These are phyloP conservation scores for Hetaerina americana DNA, from an alignment of 1,140 invertebrate species.

Conservation along the genomic window DNA sequence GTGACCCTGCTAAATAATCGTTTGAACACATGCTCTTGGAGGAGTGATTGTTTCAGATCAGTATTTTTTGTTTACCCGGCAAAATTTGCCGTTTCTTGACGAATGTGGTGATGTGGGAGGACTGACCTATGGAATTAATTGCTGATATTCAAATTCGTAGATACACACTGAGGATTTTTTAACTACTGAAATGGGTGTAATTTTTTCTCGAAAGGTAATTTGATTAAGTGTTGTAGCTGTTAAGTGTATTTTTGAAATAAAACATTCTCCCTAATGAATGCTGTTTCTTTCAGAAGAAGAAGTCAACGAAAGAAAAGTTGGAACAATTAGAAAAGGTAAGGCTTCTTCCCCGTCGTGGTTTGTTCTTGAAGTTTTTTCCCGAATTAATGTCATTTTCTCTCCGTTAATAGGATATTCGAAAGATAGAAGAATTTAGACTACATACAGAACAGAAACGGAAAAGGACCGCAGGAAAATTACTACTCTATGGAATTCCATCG, in stretches of 20 bases:
- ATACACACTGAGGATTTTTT: too few relatives aligned
- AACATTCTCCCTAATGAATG: too few relatives aligned
- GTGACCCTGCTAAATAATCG: too few relatives aligned
- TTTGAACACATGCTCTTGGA: too few relatives aligned
- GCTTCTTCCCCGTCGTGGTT: not conserved
- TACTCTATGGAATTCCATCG: conserved; percentile 64
- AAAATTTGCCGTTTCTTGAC: too few relatives aligned
- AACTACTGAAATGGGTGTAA: not conserved
- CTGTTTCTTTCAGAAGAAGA: not conserved
- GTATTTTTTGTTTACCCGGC: too few relatives aligned
- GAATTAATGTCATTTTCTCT: not conserved
- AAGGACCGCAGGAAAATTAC: conserved; percentile 59
- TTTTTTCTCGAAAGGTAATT: not conserved
- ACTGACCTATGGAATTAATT: too few relatives aligned
- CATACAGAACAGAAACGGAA: conserved; percentile 67
- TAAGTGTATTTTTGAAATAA: too few relatives aligned
- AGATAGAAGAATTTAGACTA: conserved; percentile 62
- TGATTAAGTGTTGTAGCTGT: too few relatives aligned
- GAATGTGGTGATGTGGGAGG: too few relatives aligned
- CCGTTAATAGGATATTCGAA: conserved; percentile 52
- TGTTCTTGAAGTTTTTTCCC: not conserved
- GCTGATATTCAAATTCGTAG: too few relatives aligned
- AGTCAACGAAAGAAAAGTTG: not conserved
- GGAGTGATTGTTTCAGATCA: too few relatives aligned
- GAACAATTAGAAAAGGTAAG: not conserved